Conservation (phyloP, 1,140 invertebrate genomes). For the Lordiphosa collinella region DNA sequence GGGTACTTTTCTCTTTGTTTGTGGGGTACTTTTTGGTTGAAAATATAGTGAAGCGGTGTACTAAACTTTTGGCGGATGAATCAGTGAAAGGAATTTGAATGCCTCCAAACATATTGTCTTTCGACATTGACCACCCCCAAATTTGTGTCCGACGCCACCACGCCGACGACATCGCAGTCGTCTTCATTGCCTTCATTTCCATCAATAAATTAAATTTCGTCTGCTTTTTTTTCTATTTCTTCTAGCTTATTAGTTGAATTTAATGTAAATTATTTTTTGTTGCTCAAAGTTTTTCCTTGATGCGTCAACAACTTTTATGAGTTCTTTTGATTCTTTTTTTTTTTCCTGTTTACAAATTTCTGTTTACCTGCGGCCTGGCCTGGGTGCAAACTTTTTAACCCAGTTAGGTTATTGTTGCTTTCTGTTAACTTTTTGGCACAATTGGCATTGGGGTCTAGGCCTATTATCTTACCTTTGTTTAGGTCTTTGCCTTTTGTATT, state of each 20-base stretch:
- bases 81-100: no score
- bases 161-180: slow-evolving; percentile 40
- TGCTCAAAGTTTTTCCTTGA: slow-evolving; percentile 42
- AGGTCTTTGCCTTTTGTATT: slow-evolving; percentile 37
- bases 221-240: slow-evolving; percentile 43
- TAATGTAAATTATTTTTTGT: slow-evolving; percentile 55
- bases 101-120: no score
- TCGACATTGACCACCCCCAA: slow-evolving; percentile 13
- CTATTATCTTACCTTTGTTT: slow-evolving; percentile 51
- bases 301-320: slow-evolving; percentile 28
- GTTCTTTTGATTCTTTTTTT: slow-evolving; percentile 4
- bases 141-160: slow-evolving; percentile 43
- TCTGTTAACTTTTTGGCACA: slow-evolving; percentile 54
- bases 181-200: slow-evolving; percentile 53
- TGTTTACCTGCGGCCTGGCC: slow-evolving; percentile 20
- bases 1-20: no score
- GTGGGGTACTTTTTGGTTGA: no score
- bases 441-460: slow-evolving; percentile 54
- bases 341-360: slow-evolving; percentile 37
- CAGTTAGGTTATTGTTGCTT: slow-evolving; percentile 39
- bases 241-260: slow-evolving; percentile 65
- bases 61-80: no score
- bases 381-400: slow-evolving; percentile 62
- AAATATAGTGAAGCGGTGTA: no score
- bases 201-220: slow-evolving; percentile 74